Base-by-base conservation (phyloP, 30 jellyfish, hydroid and myxozoan species). In the Morbakka virulenta region DNA sequence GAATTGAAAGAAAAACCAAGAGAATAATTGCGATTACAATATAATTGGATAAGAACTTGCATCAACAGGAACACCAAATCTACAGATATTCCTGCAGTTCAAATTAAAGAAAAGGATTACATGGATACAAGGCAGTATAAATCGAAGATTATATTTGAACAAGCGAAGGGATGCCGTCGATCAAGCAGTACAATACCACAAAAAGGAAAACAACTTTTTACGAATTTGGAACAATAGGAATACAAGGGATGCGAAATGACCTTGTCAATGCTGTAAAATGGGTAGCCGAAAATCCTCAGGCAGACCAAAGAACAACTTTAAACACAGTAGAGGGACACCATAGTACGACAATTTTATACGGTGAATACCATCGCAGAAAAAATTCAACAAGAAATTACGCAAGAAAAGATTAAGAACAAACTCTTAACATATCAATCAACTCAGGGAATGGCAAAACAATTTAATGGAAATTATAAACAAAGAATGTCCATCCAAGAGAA, bases 31-130 rank as follows among this genome's bases (percentile, higher is more conserved):
- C 57, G 17, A 41, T 17, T 71, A 71, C 28, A 36, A 35, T 2
- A 49, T 71, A 17, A 2, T 71, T 27, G 83, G 83, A 2, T 11
- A 28, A 36, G 83, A 71, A 49, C 74, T 36, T 35, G 83, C 74
- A 1, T 63, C 26, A 28, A 3, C 22, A 12, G 83, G 83, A 35
- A 71, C 83, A 35, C 83, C 83, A 25, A 72, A 71, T 28, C 31
- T 71, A 35, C 83, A 71, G 28, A 30, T 63, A 36, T 71, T 71
- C 24, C 28, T 35, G 6, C 83, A 71, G 77, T 13, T 71, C 24
- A 35, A 25, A 23, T 3, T 3, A 6, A 71, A 64, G 24, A 35
- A 11, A 33, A 35, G 83, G 13, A 9, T 35, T 4, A 4, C 6
- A 6, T 64, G 25, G 31, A 28, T 48, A 13, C 20, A 21, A 17